Evolutionary conservation across 2,888 invertebrate species (phyloP), one percentile per base, ranked within the genome.

Genomic region (Idaea dimidiata): DNA sequence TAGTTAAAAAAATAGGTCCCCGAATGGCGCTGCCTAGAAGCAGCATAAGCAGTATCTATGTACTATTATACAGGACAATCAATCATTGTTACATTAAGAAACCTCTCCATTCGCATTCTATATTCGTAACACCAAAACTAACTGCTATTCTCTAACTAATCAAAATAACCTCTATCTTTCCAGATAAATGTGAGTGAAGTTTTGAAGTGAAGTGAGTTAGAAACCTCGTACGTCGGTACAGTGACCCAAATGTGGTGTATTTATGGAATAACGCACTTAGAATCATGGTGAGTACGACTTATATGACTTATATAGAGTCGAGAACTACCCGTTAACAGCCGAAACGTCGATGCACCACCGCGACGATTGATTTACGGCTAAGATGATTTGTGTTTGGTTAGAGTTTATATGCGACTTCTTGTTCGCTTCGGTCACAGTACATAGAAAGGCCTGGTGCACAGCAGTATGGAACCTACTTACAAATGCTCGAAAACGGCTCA

Each of bases 211-310:
- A 67, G 60, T 70, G 63, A 65, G 65, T 66, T 65, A 59, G 67
- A 61, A 65, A 61, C 63, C 67, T 66, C 66, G 68, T 65, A 71
- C 63, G 54, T 56, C 18, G 17, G 1, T 56, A 17, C 18, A 69
- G 71, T 73, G 86, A 83, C 82, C 83, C 82, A 81, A 81, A 88
- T 88, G 85, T 75, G 72, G 75, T 75, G 75, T 78, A 75, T 86
- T 86, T 86, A 88, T 87, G 84, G 79, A 77, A 75, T 64, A 82
- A 77, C 79, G 87, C 89, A 90, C 88, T 90, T 83, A 85, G 69
- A 79, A 86, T 78, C 81, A 89, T 89, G 89, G 88, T 89, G 67
- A 89, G 90, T 76, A 56, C 10, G 16, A 17, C 3, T 6, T 43
- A 43, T 43, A 14, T 43, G 14, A 14, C 61, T 58, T 67, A 24